Base-by-base conservation (phyloP, 2,888 invertebrate species). In the Lithophane socia region DNA sequence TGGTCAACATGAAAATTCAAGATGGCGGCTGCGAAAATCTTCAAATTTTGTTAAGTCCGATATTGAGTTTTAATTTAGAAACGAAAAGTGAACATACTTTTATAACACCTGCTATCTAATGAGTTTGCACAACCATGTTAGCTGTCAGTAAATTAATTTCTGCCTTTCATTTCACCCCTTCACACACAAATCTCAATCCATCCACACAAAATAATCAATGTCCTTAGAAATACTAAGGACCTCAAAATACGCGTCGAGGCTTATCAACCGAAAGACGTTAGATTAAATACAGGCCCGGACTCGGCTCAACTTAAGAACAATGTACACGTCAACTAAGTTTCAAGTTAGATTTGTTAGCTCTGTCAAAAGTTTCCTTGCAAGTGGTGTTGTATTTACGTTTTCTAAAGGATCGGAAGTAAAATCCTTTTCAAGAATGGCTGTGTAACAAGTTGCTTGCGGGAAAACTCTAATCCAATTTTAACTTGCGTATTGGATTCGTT, bases 211-310 rank as follows among this genome's bases (percentile, higher is more conserved):
- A 74, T 74, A 69, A 81, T 72, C 75, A 63, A 74, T 76, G 68
- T n/a, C n/a, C n/a, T n/a, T n/a, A n/a, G 21, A 73, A 42, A 47
- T 63, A n/a, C 49, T 49, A 42, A 74, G 42, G 29, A 63, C 75
- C 56, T 77, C 75, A 78, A 81, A 85, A 75, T 70, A 74, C 74
- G 61, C 52, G 47, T 67, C 37, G 44, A 47, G 54, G 72, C 58
- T 85, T 87, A 87, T 87, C 75, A 66, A 72, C 58, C 52, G 54
- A 65, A 47, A 67, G 56, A 78, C 75, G 71, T 71, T 73, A 80
- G 81, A 85, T 85, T 81, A 87, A 81, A 85, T 56, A 47, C 87
- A 85, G 85, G 75, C 13, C 24, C 74, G 85, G 42, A 87, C 56
- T 85, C 77, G 44, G 75, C 58, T 47, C 24, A 72, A 82, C 56